A percentile compares a stretch with the other conserved stretches of the same genome.
Evolutionary conservation across 2,113 vertebrate genomes (phyloP).

Genomic region (Microtus pennsylvanicus): DNA sequence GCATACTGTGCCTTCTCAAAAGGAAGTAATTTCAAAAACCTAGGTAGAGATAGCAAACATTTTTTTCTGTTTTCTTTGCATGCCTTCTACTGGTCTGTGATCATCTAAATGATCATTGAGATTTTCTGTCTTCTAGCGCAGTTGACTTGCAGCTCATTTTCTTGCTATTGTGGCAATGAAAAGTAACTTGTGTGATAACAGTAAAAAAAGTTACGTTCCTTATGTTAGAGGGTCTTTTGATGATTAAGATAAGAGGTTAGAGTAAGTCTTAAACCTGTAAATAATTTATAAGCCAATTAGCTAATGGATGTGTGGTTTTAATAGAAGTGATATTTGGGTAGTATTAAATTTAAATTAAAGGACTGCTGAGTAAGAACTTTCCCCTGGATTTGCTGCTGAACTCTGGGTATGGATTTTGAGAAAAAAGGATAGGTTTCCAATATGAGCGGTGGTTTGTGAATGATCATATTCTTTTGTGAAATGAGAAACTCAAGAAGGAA

Average conservation of each 20-base stretch:
- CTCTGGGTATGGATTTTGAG: neutral
- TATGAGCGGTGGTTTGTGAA: conserved; percentile 11
- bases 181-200: conserved; percentile 29
- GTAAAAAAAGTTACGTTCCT: neutral
- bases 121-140: neutral
- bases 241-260: conserved; percentile 28
- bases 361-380: conserved; percentile 3
- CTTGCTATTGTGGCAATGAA: neutral
- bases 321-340: neutral
- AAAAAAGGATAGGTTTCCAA: no score
- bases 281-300: conserved; percentile 40
- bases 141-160: conserved; percentile 22
- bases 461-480: conserved; percentile 1
- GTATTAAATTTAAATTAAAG: conserved; percentile 29
- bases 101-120: conserved; percentile 16
- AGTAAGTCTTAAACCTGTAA: conserved; percentile 44
- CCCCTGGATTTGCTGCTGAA: neutral
- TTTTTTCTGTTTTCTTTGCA: conserved; percentile 10
- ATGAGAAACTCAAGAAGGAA: conserved; percentile 10
- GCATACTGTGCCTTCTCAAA: conserved; percentile 14
- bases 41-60: conserved; percentile 30
- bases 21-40: neutral
- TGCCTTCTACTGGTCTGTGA: neutral
- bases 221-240: neutral
- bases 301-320: neutral